These are phyloP conservation scores for Zaprionus lachaisei DNA, from an alignment of 1,140 invertebrate genomes.

Conservation along the genomic window DNA sequence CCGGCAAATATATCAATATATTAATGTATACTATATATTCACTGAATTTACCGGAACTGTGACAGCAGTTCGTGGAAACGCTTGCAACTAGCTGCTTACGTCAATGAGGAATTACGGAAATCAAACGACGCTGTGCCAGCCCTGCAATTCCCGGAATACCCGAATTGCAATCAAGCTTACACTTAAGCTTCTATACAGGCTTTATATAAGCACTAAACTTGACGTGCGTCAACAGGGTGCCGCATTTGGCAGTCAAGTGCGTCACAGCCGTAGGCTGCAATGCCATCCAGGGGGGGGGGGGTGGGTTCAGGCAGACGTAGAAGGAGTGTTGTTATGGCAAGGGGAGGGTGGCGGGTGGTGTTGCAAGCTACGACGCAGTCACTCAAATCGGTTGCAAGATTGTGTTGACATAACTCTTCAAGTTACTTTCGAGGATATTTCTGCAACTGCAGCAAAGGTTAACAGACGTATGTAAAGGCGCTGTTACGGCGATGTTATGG, in stretches of 20 bases:
- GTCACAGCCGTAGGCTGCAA: not conserved
- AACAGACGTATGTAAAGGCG: not conserved
- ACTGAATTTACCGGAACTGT: not conserved
- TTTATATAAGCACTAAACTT: not conserved
- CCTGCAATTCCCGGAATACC: conserved; percentile 4
- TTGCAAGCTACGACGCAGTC: not conserved
- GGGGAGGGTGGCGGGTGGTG: not conserved
- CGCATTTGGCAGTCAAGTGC: conserved; percentile 6
- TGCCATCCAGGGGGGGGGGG: not conserved
- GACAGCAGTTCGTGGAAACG: not conserved
- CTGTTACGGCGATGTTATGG: not conserved
- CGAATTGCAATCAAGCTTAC: conserved; percentile 2
- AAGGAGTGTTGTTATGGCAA: not conserved
- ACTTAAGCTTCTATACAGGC: not conserved
- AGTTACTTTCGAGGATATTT: not conserved
- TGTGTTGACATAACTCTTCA: conserved; percentile 7
- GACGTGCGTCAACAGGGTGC: conserved; percentile 5
- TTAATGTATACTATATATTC: no score
- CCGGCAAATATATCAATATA: no score
- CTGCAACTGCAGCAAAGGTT: not conserved
- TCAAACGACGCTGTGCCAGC: not conserved
- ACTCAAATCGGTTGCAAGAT: conserved; percentile 7
- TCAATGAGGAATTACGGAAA: conserved; percentile 4
- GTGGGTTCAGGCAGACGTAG: no score
- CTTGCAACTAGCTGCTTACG: not conserved